Evolutionary conservation across 2,113 vertebrate genomes (phyloP).

Genomic region (Dasyprocta punctata): DNA sequence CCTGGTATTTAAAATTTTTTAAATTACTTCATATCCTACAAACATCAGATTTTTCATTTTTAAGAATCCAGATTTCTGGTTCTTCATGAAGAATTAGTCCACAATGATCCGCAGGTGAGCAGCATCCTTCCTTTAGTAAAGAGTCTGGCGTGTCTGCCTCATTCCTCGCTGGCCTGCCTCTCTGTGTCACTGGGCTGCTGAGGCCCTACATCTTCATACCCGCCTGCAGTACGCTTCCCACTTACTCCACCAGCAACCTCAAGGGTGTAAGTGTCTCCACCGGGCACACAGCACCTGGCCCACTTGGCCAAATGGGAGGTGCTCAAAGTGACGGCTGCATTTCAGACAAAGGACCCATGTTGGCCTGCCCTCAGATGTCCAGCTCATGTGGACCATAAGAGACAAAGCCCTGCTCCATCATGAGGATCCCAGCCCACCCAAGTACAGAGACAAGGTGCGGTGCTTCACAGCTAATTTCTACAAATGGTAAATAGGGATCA

Average conservation of each 20-base stretch:
- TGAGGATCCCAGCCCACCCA: background rate
- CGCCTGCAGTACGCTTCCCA: background rate
- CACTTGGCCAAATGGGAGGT: background rate
- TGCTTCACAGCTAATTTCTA: background rate
- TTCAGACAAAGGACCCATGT: background rate
- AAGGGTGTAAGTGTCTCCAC: background rate
- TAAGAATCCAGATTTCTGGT: background rate
- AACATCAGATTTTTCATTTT: background rate
- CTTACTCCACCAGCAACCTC: background rate
- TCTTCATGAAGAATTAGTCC: background rate
- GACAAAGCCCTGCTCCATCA: background rate
- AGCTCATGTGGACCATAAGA: background rate
- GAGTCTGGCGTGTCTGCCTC: background rate
- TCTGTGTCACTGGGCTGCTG: background rate
- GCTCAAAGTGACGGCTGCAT: background rate
- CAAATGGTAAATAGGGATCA: background rate
- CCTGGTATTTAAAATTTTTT: background rate
- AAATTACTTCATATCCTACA: background rate
- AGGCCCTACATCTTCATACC: accelerated
- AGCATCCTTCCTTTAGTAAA: too few relatives aligned
- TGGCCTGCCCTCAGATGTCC: background rate
- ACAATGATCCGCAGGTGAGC: background rate
- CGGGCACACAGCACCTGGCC: accelerated
- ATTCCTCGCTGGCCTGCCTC: background rate
- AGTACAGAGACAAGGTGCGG: background rate